Evolutionary conservation across 2,797 vertebrate species (phyloP).

Genomic region (Epinephelus awoara): DNA sequence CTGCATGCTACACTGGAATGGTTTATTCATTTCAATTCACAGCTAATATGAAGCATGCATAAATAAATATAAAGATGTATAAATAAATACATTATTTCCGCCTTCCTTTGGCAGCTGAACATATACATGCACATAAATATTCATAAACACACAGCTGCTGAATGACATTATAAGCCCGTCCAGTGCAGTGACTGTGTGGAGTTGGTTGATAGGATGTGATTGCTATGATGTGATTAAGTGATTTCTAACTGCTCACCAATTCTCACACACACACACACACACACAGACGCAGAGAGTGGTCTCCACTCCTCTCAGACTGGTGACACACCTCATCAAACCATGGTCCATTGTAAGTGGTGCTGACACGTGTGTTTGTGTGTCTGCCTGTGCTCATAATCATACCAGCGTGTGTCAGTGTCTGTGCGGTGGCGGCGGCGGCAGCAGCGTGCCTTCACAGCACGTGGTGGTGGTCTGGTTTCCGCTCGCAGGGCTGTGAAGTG

Average conservation of each 20-base stretch:
- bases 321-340: conserved; percentile 65
- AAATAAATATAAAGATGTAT: conserved; percentile 49
- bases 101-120: conserved; percentile 5
- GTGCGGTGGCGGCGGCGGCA: conserved; percentile 18
- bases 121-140: conserved; percentile 47
- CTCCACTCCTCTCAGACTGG: conserved; percentile 44
- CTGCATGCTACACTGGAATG: not conserved
- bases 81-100: conserved; percentile 50
- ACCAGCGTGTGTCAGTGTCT: conserved; percentile 42
- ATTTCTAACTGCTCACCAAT: conserved; percentile 41
- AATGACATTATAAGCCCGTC: conserved; percentile 27
- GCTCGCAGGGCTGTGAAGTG: conserved; percentile 69
- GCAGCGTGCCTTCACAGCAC: conserved; percentile 47
- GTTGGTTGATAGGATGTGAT: conserved; percentile 35
- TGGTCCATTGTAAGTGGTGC: conserved; percentile 47
- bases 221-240: conserved; percentile 50
- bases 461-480: conserved; percentile 71
- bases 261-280: conserved; percentile 14
- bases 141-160: conserved; percentile 47
- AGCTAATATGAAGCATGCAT: conserved; percentile 31
- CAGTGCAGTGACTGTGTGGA: conserved; percentile 24
- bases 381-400: conserved; percentile 46
- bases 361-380: conserved; percentile 62
- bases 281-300: conserved; percentile 13
- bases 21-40: conserved; percentile 39